A percentile compares a stretch with the other conserved stretches of the same genome.
Evolutionary conservation across 2,113 vertebrate species (phyloP).

Genomic region (Ginglymostoma cirratum): DNA sequence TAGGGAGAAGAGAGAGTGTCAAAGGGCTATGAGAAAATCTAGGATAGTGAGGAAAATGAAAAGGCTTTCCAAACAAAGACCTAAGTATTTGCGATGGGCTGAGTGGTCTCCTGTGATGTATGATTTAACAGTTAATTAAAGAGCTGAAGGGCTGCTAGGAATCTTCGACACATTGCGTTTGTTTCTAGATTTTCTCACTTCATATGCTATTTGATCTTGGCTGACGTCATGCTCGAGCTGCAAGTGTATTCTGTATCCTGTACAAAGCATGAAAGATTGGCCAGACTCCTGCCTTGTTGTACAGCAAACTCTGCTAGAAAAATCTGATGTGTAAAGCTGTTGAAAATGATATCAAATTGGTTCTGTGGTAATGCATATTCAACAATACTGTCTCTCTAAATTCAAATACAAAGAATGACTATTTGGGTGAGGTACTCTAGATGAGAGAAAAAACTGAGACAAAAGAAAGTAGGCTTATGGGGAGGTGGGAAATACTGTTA

Average conservation of each 20-base stretch:
- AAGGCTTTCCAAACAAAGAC: too few relatives aligned
- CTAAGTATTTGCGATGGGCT: too few relatives aligned
- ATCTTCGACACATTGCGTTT: background rate
- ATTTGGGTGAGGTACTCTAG: background rate
- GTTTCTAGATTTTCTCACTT: background rate
- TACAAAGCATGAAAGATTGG: background rate
- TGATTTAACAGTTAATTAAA: too few relatives aligned
- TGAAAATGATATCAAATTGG: background rate
- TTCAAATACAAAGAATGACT: background rate
- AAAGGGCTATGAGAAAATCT: too few relatives aligned
- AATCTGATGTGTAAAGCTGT: background rate
- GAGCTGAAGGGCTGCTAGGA: background rate
- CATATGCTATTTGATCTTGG: background rate
- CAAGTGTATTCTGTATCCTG: background rate
- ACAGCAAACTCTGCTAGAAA: background rate
- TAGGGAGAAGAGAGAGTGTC: too few relatives aligned
- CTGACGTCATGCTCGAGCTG: background rate
- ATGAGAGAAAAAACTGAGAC: background rate
- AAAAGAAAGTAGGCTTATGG: background rate
- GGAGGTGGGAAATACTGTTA: background rate
- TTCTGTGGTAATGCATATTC: background rate
- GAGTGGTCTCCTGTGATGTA: too few relatives aligned
- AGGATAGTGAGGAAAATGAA: too few relatives aligned
- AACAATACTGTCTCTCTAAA: background rate
- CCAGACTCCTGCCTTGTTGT: background rate